Evolutionary conservation across 2,888 invertebrate species (phyloP), one percentile per base, ranked within the genome.

Genomic region (Fragum fragum): DNA sequence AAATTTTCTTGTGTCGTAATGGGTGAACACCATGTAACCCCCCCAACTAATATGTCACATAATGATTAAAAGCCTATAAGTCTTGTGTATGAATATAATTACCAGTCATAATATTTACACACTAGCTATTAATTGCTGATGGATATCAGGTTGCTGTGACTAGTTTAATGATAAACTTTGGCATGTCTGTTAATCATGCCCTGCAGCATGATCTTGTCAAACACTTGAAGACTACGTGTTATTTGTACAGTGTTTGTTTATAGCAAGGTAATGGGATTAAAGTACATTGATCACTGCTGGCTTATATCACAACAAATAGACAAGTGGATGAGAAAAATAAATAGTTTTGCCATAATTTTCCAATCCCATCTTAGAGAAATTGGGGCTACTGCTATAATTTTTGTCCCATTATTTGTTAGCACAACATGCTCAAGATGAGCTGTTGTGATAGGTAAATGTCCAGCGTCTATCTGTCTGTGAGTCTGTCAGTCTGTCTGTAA

Each of bases 241-340:
- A 23, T 66, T 42, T 66, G 66, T 42, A 21, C 42, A 42, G 42
- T 66, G 42, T 42, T 66, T 66, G 66, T 66, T 66, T 66, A 66
- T 42, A 66, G 14, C 42, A 42, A 23, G 39, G 66, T 66, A 66
- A 66, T 66, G 66, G 66, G 66, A 66, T 66, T 66, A 66, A 42
- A 21, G 29, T n/a, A 6, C 32, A 5, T 57, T 23, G 2, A 23
- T 11, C 14, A 14, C 14, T 57, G 57, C 11, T 57, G 57, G 57
- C 28, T 57, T 57, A 26, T 57, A 23, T 5, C 57, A 57, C 9
- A 57, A n/a, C 11, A 57, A 57, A 57, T 57, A 57, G 23, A 57
- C 47, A 57, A 57, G 28, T 57, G 2, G 28, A 57, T 57, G 26
- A 23, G 23, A 57, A n/a, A 57, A 57, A 21, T 23, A 57, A 57